These are phyloP conservation scores for Drosophila sp. DNA, from an alignment of 1,140 invertebrate species.

Conservation along the genomic window DNA sequence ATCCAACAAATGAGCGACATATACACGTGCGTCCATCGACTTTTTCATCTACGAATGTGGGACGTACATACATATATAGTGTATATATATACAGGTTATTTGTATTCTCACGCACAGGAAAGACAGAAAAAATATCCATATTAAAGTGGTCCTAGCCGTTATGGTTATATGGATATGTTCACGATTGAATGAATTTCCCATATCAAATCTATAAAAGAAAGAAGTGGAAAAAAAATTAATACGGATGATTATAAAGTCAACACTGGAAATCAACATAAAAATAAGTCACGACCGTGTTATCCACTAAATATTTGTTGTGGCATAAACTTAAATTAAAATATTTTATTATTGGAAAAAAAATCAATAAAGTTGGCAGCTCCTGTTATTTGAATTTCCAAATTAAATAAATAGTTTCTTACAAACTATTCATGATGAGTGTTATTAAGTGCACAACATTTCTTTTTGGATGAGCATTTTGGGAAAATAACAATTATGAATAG, in stretches of 20 bases:
- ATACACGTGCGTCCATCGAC: background rate
- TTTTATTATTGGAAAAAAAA: too few species aligned
- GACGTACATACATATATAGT: background rate
- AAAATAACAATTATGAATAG: slow-evolving; percentile 5
- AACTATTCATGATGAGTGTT: too few species aligned
- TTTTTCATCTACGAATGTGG: background rate
- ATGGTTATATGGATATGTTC: background rate
- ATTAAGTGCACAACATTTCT: too few species aligned
- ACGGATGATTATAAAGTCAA: too few species aligned
- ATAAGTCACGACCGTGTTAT: too few species aligned
- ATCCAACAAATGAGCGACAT: slow-evolving; percentile 17
- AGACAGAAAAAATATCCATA: background rate
- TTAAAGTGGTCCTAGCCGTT: background rate
- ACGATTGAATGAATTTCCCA: background rate
- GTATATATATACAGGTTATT: background rate
- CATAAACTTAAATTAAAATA: too few species aligned
- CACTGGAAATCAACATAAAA: too few species aligned
- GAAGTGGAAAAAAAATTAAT: too few species aligned
- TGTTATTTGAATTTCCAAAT: too few species aligned
- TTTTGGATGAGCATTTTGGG: background rate
- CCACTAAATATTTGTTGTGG: too few species aligned
- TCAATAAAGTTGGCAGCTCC: too few species aligned
- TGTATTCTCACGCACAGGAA: background rate
- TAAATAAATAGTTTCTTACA: too few species aligned
- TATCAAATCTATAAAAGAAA: background rate